Base-by-base conservation (phyloP, 2,113 vertebrate species). In the Xiphophorus couchianus region DNA sequence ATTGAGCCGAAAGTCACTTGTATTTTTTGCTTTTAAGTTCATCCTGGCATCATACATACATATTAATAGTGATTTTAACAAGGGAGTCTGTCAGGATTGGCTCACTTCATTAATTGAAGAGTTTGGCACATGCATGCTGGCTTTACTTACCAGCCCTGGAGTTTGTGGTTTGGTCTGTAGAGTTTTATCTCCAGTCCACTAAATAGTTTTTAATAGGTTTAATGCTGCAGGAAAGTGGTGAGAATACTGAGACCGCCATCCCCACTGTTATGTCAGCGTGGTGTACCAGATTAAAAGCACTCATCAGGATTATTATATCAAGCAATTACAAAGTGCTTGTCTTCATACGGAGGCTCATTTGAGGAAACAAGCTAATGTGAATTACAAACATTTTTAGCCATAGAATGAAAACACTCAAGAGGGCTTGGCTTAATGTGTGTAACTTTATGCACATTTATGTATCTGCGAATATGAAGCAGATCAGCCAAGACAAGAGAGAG, bases 381-480 rank as follows among this genome's bases (percentile, higher is more conserved):
- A 54, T 61, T 33, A 25, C 25, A 22, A 37, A 37, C 1, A 42
- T 69, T 28, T 13, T 58, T 25, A 10, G 51, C 51, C 19, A 62
- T 1, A 73, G n/a, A n/a, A 11, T 66, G n/a, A 51, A 9, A 67
- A 64, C 7, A 51, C 54, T 66, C 14, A 60, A 44, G 30, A 71
- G 48, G 70, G 28, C 65, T 60, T 73, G 31, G 65, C 73, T 44
- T 33, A n/a, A n/a, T 58, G 51, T 25, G 37, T 72, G 64, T 75
- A 70, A 71, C 77, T 64, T 73, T 75, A 5, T 87, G 76, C 82
- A 71, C 87, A 77, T 77, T 87, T 86, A 78, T 85, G 69, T 69
- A 77, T 48, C 44, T 48, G 17, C 4, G 17, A 48, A 39, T 39
- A 37, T 39, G 51, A n/a, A 58, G 10, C 17, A 58, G 51, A 58